phyloP scores from a whole-genome alignment of 1,140 invertebrate genomes.

The Platorchestia sp. region DNA sequence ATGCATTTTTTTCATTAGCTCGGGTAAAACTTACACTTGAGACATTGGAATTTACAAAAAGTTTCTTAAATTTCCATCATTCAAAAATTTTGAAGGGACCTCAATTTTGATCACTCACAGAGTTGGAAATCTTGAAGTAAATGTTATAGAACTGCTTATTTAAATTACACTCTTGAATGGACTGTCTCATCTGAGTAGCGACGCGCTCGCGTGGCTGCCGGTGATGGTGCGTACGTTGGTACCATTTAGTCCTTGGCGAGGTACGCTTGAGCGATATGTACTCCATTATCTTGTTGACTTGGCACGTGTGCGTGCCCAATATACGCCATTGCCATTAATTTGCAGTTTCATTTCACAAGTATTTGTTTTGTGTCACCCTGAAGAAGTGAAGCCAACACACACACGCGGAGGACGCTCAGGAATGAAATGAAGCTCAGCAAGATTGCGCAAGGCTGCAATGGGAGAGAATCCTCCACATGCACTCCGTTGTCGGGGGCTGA shows the following conservation, averaged over 20 bases:
- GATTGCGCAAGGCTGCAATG: too few species aligned
- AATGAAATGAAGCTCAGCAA: too few species aligned
- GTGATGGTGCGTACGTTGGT: background rate
- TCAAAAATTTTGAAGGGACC: background rate
- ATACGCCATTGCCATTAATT: background rate
- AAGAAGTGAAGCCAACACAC: too few species aligned
- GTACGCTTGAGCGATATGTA: background rate
- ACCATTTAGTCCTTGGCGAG: background rate
- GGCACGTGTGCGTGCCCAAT: background rate
- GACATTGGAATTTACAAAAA: too few species aligned
- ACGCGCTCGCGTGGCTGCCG: background rate
- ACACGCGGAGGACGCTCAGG: too few species aligned
- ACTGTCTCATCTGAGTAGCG: background rate
- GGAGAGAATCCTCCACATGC: too few species aligned
- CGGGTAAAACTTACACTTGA: too few species aligned
- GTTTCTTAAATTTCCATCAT: background rate
- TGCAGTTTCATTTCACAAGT: background rate
- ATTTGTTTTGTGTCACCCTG: background rate
- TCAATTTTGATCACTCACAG: background rate
- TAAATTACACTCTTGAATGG: background rate
- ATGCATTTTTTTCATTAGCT: too few species aligned
- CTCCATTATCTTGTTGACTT: conserved; percentile 28
- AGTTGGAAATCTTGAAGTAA: background rate
- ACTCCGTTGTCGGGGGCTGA: too few species aligned
- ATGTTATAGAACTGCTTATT: background rate